Evolutionary conservation across 1,140 invertebrate species (phyloP).

Genomic region (Tetragnatha versicolor): DNA sequence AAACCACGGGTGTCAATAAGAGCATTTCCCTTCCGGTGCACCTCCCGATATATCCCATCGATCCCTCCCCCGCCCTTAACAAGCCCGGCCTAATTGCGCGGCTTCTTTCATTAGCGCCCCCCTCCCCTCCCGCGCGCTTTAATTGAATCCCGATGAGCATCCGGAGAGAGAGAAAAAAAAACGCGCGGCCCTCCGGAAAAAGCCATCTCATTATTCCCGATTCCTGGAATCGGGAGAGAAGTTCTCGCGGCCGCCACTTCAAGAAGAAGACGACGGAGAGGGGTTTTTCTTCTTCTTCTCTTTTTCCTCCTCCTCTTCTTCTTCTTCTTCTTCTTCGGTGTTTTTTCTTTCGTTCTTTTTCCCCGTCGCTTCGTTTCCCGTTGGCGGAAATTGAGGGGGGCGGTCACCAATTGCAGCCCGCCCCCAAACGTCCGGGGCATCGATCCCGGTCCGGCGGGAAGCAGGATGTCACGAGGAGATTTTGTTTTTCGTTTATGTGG

Average conservation of each 20-base stretch:
- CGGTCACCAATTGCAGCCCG: background rate
- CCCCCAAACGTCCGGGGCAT: background rate
- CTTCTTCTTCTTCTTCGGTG: slow-evolving; percentile 43
- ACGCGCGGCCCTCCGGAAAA: background rate
- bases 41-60: background rate
- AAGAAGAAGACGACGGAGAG: background rate
- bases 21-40: background rate
- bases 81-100: background rate
- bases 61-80: background rate
- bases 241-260: background rate
- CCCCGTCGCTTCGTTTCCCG: slow-evolving; percentile 13
- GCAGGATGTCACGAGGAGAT: too few relatives aligned
- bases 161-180: background rate
- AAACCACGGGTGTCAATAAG: too few relatives aligned
- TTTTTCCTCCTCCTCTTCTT: background rate
- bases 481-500: too few relatives aligned
- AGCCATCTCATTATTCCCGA: slow-evolving; percentile 29
- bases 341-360: background rate
- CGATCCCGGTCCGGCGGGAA: background rate
- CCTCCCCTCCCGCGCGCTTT: background rate
- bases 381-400: slow-evolving; percentile 10
- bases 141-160: slow-evolving; percentile 32
- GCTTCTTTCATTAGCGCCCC: slow-evolving; percentile 15
- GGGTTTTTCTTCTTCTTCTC: background rate
- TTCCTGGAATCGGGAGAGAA: slow-evolving; percentile 1